A percentile compares a stretch with the other conserved stretches of the same genome.
phyloP scores from a whole-genome alignment of 2,113 vertebrate genomes.

The Coryphaenoides rupestris region DNA sequence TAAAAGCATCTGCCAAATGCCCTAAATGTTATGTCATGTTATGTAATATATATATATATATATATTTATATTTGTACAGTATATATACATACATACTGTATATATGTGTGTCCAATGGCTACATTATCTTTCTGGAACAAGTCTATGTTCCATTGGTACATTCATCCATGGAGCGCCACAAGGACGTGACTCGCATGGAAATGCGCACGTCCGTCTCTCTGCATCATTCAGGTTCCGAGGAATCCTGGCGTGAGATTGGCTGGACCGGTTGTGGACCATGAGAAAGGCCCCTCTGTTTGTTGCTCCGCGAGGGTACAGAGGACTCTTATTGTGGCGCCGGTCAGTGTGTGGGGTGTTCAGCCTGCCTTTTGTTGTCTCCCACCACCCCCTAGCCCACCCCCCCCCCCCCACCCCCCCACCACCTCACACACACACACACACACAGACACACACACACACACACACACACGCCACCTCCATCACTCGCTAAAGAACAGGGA shows the following conservation, averaged over 20 bases:
- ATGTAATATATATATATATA: not conserved
- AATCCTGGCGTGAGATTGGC: conserved; percentile 59
- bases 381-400: conserved; percentile 49
- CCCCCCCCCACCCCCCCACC: conserved; percentile 41
- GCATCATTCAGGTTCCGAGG: conserved; percentile 52
- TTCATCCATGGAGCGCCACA: no score
- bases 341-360: conserved; percentile 54
- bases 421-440: conserved; percentile 28
- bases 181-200: conserved; percentile 49
- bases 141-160: no score
- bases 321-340: conserved; percentile 63
- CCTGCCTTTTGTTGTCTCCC: conserved; percentile 55
- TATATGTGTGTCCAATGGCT: no score
- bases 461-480: not conserved
- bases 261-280: conserved; percentile 35
- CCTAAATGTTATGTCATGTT: no score
- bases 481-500: no score
- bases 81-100: not conserved
- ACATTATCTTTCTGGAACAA: no score
- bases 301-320: conserved; percentile 56
- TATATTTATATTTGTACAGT: not conserved
- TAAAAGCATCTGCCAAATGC: no score
- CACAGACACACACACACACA: conserved; percentile 1
- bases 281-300: conserved; percentile 69
- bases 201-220: conserved; percentile 48